A percentile compares a stretch with the other conserved stretches of the same genome.
Evolutionary conservation across 2,888 invertebrate species (phyloP).

Genomic region (Lithophane ornitopus): DNA sequence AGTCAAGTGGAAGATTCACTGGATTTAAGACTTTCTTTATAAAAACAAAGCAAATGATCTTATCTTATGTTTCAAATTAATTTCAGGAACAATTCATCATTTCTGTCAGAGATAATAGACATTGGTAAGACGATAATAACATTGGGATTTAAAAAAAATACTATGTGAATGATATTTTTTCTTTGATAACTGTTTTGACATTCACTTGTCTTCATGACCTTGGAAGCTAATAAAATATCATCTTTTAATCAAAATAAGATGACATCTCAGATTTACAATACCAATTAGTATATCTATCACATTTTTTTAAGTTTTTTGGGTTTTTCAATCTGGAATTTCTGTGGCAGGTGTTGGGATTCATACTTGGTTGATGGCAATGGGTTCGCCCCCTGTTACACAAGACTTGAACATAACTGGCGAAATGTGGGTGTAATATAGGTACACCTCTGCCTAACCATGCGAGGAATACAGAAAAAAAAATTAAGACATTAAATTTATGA

Average conservation of each 20-base stretch:
- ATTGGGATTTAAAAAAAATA: not conserved
- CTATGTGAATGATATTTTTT: no score
- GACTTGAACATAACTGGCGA: no score
- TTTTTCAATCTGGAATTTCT: no score
- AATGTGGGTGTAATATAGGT: no score
- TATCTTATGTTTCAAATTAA: not conserved
- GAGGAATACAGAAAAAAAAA: no score
- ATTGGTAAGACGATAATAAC: slow-evolving; percentile 11
- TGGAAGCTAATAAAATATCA: slow-evolving; percentile 16
- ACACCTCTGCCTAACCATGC: no score
- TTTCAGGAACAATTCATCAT: slow-evolving; percentile 10
- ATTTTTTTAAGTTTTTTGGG: no score
- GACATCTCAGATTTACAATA: not conserved
- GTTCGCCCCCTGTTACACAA: no score
- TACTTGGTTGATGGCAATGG: no score
- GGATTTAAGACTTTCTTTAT: not conserved
- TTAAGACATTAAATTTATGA: not conserved
- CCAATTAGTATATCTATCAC: slow-evolving; percentile 9
- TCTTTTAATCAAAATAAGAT: slow-evolving; percentile 28
- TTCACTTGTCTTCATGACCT: not conserved
- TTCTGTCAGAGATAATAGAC: slow-evolving; percentile 10
- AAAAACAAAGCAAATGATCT: not conserved
- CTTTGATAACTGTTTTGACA: not conserved
- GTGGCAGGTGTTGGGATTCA: no score
- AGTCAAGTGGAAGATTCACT: not conserved